Base-by-base conservation (phyloP, 2,797 vertebrate species). In the Pteronotus mesoamericanus region DNA sequence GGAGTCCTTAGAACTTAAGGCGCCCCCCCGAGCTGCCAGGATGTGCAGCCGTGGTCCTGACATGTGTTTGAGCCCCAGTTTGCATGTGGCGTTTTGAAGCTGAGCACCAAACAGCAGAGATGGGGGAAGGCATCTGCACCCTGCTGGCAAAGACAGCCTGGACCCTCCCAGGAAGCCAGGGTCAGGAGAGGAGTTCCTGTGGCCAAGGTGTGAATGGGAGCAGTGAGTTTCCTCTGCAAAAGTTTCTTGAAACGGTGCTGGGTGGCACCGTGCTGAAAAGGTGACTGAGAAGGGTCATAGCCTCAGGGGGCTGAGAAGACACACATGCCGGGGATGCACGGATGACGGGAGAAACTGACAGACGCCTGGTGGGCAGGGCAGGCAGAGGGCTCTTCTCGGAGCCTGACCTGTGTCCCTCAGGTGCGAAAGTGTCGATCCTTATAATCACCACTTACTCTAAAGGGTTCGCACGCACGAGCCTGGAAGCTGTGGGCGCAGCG, bases 21-120 rank as follows among this genome's bases (percentile, higher is more conserved):
- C 0, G 3, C 0, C 5, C 57, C 21, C 29, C 79, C 44, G 19
- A 66, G 39, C 55, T 6, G 0, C 2, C n/a, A 5, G 9, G 22
- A 16, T 0, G 9, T 6, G 7, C 22, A 14, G 37, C 34, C 0
- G 0, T 9, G 79, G 55, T 15, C 68, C 91, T 0, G 0, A 34
- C 16, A 0, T 5, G 0, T 24, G 5, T 18, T 0, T 2, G 22
- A 39, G 53, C 10, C 16, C 22, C 9, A 0, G 34, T 64, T 9
- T 3, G 39, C 5, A 1, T 1, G 26, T 9, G 29, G 21, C 8
- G 26, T 6, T 55, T 29, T 21, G 39, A 66, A 78, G 48, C 19
- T 32, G 51, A 86, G 74, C 59, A 44, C 57, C 74, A 64, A 4
- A 9, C 6, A 19, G 44, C 57, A 8, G 71, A 48, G 42, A 18